Evolutionary conservation across 1,140 invertebrate species (phyloP), one percentile per base, ranked within the genome.

Genomic region (Saccostrea echinata): DNA sequence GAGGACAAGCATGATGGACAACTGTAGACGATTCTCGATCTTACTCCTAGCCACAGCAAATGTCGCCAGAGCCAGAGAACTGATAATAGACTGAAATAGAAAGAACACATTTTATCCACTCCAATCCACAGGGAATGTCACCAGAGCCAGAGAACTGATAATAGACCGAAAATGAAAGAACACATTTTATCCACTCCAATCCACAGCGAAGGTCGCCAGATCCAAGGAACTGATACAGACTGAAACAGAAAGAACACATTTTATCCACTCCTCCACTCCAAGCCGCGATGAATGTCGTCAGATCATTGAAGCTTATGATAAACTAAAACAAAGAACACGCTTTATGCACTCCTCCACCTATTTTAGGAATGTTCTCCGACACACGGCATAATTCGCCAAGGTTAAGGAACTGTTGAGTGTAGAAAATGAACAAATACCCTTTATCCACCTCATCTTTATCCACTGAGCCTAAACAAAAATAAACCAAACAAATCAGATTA

Each of bases 1-100:
- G 84, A 94, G 89, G 8, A 93, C 85, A 3, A 94, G 88, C 52
- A 91, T 94, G 86, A 94, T 93, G 12, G 93, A 93, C 85, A 94
- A 30, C 88, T 94, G 93, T 82, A 94, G 87, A 33, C 93, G 86
- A 85, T 93, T 93, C 85, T 92, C 91, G 9, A 92, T 89, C 24
- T 91, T 71, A 18, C 61, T 84, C 8, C 86, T 88, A 52, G 89
- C 88, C 8, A 94, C 92, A 33, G 93, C 90, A 86, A 94, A 94
- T 12, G 93, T 94, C 0, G 92, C 86, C 71, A 94, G 92, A 3
- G 92, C 91, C 80, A 94, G 84, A 18, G 91, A 91, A 68, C 90
- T 92, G 9, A 94, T 93, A 16, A 94, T 82, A 13, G 91, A 88
- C 93, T 94, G 81, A 83, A 83, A 52, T 12, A 83, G 30, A 83